Evolutionary conservation across 2,113 vertebrate species (phyloP).

Genomic region (Neotoma lepida): DNA sequence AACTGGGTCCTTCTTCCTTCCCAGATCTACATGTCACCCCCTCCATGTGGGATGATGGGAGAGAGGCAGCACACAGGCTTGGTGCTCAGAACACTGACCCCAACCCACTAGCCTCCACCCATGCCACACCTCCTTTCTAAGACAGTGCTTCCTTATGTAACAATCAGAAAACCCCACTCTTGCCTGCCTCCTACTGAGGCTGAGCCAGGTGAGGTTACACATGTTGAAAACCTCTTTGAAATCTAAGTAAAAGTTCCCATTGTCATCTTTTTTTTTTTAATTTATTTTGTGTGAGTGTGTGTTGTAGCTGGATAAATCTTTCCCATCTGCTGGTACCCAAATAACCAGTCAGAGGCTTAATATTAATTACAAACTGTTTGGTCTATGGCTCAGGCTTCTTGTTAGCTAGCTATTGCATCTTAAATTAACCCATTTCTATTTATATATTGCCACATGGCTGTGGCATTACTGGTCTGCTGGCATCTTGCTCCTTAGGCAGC

Average conservation of each 20-base stretch:
- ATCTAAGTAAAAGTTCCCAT: background rate
- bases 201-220: background rate
- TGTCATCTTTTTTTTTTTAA: background rate
- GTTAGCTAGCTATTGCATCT: no score
- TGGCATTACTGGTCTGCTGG: no score
- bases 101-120: no score
- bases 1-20: no score
- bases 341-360: no score
- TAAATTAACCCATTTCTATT: no score
- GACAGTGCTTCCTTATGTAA: background rate
- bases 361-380: no score
- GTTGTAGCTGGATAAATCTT: no score
- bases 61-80: background rate
- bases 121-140: background rate
- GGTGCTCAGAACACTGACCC: background rate
- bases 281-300: background rate
- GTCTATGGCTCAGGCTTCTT: no score
- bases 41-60: background rate
- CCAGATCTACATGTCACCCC: fast-evolving
- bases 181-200: background rate
- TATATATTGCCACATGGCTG: no score
- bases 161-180: background rate
- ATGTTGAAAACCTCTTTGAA: background rate
- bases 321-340: no score
- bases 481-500: no score